Evolutionary conservation across 35 echinoderm and acorn worm genomes (phyloP), one percentile per base, ranked within the genome.

Genomic region (Patiria miniata): DNA sequence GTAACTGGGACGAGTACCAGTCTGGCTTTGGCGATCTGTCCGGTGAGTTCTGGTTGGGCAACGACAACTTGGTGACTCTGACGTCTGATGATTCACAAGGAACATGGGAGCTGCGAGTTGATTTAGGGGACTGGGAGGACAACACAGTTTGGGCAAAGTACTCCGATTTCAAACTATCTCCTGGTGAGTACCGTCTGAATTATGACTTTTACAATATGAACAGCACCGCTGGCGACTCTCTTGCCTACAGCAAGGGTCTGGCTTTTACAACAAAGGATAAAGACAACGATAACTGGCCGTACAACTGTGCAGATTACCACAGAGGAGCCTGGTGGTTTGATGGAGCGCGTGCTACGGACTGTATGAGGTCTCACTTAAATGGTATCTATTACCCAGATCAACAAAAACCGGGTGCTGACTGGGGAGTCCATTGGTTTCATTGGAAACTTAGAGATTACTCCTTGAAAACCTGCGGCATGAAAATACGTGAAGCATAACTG

Each of bases 41-140:
- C 15, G 86, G 86, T 14, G 86, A 88, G 47, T 88, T 73, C 77
- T 88, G 86, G 86, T 36, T 88, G 26, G 86, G 86, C 15, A 88
- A 88, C 37, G 77, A 80, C n/a, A 53, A 80, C 36, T 7, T 88
- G 44, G 29, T 37, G n/a, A 30, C 50, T 36, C 9, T 80, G 33
- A 80, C 69, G 36, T 34, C 26, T 51, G 42, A 34, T 10, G 26
- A 26, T 73, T 0, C 65, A 0, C 30, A 3, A 30, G 77, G 16
- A 38, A 79, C 69, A 53, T 87, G 78, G 42, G 86, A 87, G 16
- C 51, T 87, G 2, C 37, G 51, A n/a, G 52, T 87, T 21, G 76
- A 87, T 80, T 29, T 87, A 5, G 86, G 50, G 37, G 86, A 79
- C 80, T 81, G 83, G 22, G 83, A 77, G 18, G 2, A 37, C 32